A percentile compares a stretch with the other conserved stretches of the same genome.
Evolutionary conservation across 1,140 invertebrate genomes (phyloP).

Genomic region (Kradibia gibbosae): DNA sequence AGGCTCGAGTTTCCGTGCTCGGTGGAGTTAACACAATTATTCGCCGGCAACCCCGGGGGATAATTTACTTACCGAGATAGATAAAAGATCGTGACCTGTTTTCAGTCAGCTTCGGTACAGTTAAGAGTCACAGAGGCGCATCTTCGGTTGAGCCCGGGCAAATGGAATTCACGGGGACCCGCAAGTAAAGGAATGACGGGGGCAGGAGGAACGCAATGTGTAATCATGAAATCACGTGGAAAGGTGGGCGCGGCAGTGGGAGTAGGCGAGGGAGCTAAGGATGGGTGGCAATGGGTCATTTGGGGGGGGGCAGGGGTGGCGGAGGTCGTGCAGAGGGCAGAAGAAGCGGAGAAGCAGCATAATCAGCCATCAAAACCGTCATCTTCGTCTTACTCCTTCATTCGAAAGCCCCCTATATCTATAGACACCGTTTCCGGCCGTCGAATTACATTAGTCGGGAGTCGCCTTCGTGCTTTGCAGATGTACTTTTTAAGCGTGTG

Average conservation of each 20-base stretch:
- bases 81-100: slow-evolving; percentile 17
- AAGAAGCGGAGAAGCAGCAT: slow-evolving; percentile 48
- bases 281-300: too few species aligned
- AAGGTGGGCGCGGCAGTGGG: background rate
- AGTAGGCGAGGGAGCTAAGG: background rate
- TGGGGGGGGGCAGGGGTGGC: too few species aligned
- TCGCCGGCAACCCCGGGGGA: slow-evolving; percentile 32
- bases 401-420: background rate
- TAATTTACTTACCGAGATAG: slow-evolving; percentile 45
- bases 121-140: background rate
- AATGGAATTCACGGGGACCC: slow-evolving; percentile 59
- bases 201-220: slow-evolving; percentile 38
- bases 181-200: background rate
- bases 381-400: slow-evolving; percentile 54
- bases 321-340: too few species aligned
- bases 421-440: slow-evolving; percentile 57
- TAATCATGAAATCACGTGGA: slow-evolving; percentile 61
- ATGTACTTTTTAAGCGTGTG: background rate
- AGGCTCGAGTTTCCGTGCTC: slow-evolving; percentile 33
- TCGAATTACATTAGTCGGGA: slow-evolving; percentile 54
- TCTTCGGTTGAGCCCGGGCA: slow-evolving; percentile 22
- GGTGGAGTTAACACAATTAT: slow-evolving; percentile 46
- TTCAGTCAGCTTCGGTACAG: background rate
- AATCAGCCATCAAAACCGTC: slow-evolving; percentile 59
- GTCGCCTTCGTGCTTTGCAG: background rate